Percentiles rank a stretch among this genome's conserved stretches.
Evolutionary conservation across 2,113 vertebrate genomes (phyloP).

Genomic region (Hemicordylus capensis): DNA sequence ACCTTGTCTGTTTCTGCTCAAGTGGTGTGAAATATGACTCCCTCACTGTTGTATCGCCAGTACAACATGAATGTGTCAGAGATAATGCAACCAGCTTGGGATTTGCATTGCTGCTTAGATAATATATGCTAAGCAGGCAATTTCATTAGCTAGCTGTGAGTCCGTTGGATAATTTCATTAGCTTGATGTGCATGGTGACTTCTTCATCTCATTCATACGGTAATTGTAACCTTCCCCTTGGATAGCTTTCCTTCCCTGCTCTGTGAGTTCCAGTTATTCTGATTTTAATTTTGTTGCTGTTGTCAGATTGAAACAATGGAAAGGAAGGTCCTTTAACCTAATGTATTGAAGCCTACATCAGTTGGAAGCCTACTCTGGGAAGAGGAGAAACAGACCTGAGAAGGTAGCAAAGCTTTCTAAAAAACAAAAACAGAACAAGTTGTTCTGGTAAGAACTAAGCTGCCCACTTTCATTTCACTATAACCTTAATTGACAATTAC

Average conservation of each 20-base stretch:
- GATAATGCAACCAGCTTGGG: background rate
- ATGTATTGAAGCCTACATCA: too few species aligned
- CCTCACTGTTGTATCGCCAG: background rate
- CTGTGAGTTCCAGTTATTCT: background rate
- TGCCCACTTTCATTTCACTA: too few species aligned
- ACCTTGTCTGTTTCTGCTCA: background rate
- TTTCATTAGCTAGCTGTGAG: slow-evolving; percentile 54
- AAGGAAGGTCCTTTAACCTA: background rate
- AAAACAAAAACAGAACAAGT: too few species aligned
- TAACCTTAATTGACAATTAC: too few species aligned
- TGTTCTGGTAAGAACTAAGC: too few species aligned
- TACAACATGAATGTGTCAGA: background rate
- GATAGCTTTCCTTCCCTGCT: background rate
- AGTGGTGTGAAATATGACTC: background rate
- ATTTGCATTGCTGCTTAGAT: slow-evolving; percentile 26
- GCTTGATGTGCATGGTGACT: slow-evolving; percentile 19
- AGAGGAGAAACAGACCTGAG: too few species aligned
- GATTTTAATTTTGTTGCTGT: background rate
- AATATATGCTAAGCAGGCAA: slow-evolving; percentile 46
- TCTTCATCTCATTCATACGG: slow-evolving; percentile 33
- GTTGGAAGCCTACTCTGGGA: too few species aligned
- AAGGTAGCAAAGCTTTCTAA: too few species aligned
- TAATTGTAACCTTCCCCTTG: slow-evolving; percentile 34
- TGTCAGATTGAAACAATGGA: background rate
- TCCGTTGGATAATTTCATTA: slow-evolving; percentile 48